Base-by-base conservation (phyloP, 2,888 invertebrate species). In the Parnassius smintheus region DNA sequence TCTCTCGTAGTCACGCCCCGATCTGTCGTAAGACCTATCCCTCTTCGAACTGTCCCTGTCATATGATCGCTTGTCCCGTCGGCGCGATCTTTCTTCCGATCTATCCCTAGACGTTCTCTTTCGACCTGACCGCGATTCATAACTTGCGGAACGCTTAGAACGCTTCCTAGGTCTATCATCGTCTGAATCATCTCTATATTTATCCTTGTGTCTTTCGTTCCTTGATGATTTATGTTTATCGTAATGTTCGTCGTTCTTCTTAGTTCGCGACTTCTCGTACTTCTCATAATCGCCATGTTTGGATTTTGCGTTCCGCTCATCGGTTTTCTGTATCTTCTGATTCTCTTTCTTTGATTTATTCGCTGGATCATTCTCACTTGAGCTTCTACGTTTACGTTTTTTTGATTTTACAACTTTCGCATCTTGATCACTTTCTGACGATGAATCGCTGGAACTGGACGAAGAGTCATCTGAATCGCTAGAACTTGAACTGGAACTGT, bases 131-230 rank as follows among this genome's bases (percentile, higher is more conserved):
- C 83, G 77, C 64, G 86, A 83, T 70, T 82, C 82, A 77, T 84
- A 83, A 68, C 86, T 88, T n/a, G 75, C 68, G 2, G 88, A 88
- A 8, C 88, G 80, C 66, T 78, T 83, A 56, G 81, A 70, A 25
- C 85, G 81, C 68, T 87, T 89, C 73, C 77, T 77, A 45, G 82
- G 75, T 65, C 85, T 77, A 1, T 88, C 88, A 12, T 86, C 87
- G 9, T 85, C 88, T 0, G 87, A 86, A 10, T 84, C 86, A 11
- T 87, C 89, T 74, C 87, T 85, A 68, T 89, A 83, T 72, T 80
- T 87, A 57, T 82, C 80, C 66, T 77, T 81, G 61, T 82, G 78
- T 62, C 75, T 81, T 9, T 86, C 84, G 67, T 83, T 82, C 70
- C 77, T 82, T 60, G 77, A 79, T 52, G 81, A 82, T 68, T 83